Evolutionary conservation across 2,888 invertebrate species (phyloP), one percentile per base, ranked within the genome.

Genomic region (Halocaridina rubra): DNA sequence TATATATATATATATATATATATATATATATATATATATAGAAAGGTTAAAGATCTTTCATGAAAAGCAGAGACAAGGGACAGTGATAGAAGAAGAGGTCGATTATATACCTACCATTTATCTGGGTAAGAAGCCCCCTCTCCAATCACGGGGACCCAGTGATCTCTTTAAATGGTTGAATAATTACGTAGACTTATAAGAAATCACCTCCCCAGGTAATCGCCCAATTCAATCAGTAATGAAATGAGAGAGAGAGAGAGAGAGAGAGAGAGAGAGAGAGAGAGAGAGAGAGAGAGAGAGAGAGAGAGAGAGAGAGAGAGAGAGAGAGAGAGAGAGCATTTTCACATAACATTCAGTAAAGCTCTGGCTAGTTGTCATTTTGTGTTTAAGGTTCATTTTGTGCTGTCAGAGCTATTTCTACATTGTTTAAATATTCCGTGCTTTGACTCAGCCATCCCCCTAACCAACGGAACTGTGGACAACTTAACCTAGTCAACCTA

Each of bases 101-200:
- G 29, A 69, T 13, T 46, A 46, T 13, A 46, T 10, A 8, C 46
- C 46, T 46, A 46, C 53, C 3, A 76, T 8, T 7, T 76, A 69
- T 53, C 10, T n/a, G 19, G 13, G 22, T 8, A 75, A 16, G 8
- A 74, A 81, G 89, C 90, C 90, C 91, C 96, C 96, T 97, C 97
- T 82, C 99, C 98, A 89, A n/a, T n/a, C n/a, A n/a, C n/a, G n/a
- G n/a, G n/a, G n/a, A n/a, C n/a, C n/a, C n/a, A n/a, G n/a, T n/a
- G 95, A 95, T 78, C 95, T 95, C 92, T 99, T 98, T 87, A 99
- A 93, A 91, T 99, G 99, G 91, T 98, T 97, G 79, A 98, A 92
- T 69, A 98, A 93, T 87, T 98, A 24, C 24, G 13, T 30, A 67
- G 13, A 67, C 64, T 19, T 19, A 13, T 19, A 64, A n/a, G 10